phyloP scores from a whole-genome alignment of 2,888 invertebrate species.

The Pammene fasciana region DNA sequence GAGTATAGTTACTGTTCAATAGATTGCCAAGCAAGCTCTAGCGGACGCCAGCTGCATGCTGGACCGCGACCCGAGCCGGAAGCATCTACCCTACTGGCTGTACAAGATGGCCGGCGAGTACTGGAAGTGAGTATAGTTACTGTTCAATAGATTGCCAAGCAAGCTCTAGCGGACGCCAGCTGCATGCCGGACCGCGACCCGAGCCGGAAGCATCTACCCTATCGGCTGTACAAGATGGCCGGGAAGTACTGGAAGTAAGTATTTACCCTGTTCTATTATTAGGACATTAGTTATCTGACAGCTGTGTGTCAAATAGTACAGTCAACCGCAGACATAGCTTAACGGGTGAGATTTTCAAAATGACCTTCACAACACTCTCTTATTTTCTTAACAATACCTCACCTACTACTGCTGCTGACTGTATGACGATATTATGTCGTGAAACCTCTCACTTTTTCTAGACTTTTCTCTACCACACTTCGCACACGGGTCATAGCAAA shows the following conservation, averaged over 20 bases:
- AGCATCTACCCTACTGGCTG: constrained; percentile 87
- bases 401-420: too few species aligned
- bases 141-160: constrained; percentile 62
- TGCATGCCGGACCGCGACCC: constrained; percentile 69
- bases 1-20: constrained; percentile 78
- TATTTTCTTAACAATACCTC: too few species aligned
- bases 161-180: constrained; percentile 77
- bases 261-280: too few species aligned
- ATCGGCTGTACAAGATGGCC: constrained; percentile 89
- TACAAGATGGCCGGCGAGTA: constrained; percentile 91
- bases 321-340: too few species aligned
- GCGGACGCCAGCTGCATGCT: constrained; percentile 75
- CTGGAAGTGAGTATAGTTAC: constrained; percentile 57
- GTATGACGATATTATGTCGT: too few species aligned
- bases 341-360: too few species aligned
- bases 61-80: constrained; percentile 67
- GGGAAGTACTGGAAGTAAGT: constrained; percentile 94
- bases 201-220: constrained; percentile 84
- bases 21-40: constrained; percentile 78
- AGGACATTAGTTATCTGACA: too few species aligned
- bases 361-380: too few species aligned
- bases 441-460: too few species aligned
- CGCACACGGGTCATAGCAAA: too few species aligned
- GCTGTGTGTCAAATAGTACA: too few species aligned
- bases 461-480: too few species aligned